Evolutionary conservation across 2,797 vertebrate genomes (phyloP), one percentile per base, ranked within the genome.

Genomic region (Hoplostethus mediterraneus): DNA sequence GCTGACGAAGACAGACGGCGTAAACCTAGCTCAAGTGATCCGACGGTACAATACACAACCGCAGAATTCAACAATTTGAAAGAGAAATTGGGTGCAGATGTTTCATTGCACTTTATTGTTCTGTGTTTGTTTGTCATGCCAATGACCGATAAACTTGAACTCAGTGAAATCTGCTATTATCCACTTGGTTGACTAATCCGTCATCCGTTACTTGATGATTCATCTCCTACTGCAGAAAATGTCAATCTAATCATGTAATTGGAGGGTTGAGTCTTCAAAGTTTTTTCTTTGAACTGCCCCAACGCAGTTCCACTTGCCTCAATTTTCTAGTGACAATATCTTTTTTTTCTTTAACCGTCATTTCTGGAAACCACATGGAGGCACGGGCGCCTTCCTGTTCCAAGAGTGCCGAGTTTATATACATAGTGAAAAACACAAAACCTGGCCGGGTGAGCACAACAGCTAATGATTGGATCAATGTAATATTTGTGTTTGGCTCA

Each of bases 51-150:
- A 65, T 10, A 56, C 47, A 13, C 5, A 62, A 57, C 12, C 52
- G 2, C 10, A 2, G 5, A 68, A 68, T 48, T 55, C 38, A 65
- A 67, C 40, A 59, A 56, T 74, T 57, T 45, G 40, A 73, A 28
- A 33, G 55, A 51, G 16, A 33, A 73, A 82, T 53, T 28, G 6
- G 1, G 14, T 75, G 28, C 79, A 83, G 65, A 79, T 65, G 84
- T 68, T 60, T 73, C 5, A 5, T 13, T 53, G 61, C 3, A 52
- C 56, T 67, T 69, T 58, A 55, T 52, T 72, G 66, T 51, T 75
- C 6, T 52, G 58, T 44, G 31, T 53, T 63, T 9, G 21, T 60
- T 52, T 63, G 76, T 77, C 70, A 57, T 25, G 36, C 49, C 1
- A 56, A 72, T 45, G 40, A 59, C n/a, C 47, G 4, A 73, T 44